Conservation (phyloP, 2,888 invertebrate genomes). For the Polietes domitor region DNA sequence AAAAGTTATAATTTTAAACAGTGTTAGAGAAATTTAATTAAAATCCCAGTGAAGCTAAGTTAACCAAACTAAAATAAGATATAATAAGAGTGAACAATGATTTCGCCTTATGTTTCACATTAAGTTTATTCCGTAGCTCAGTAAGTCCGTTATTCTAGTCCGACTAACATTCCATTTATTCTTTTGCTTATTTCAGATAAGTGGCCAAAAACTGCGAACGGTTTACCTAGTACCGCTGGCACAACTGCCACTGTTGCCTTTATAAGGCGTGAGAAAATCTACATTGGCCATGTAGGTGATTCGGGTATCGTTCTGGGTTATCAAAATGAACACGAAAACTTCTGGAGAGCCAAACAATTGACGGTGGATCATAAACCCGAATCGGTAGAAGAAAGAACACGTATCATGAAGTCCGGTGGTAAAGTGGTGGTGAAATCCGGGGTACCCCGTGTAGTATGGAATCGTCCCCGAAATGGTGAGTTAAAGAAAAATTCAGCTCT, state of each 20-base stretch:
- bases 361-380: constrained; percentile 98
- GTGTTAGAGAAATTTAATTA: no score
- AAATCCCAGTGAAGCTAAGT: no score
- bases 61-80: no score
- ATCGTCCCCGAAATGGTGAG: constrained; percentile 90
- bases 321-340: constrained; percentile 86
- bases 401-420: constrained; percentile 91
- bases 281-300: constrained; percentile 99
- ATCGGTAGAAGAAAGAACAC: constrained; percentile 88
- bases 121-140: no score
- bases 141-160: no score
- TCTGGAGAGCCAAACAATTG: constrained; percentile 90
- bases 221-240: constrained; percentile 97
- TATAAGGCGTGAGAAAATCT: constrained; percentile 95
- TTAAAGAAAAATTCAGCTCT: constrained; percentile 48
- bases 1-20: no score
- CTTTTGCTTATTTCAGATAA: constrained; percentile 88
- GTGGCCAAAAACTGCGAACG: constrained; percentile 98
- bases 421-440: constrained; percentile 90
- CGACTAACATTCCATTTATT: no score
- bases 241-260: constrained; percentile 98
- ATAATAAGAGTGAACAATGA: no score
- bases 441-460: constrained; percentile 98
- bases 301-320: constrained; percentile 95
- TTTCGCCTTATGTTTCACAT: no score